Evolutionary conservation across 2,797 vertebrate species (phyloP), one percentile per base, ranked within the genome.

Genomic region (Ctenopoma multispine): DNA sequence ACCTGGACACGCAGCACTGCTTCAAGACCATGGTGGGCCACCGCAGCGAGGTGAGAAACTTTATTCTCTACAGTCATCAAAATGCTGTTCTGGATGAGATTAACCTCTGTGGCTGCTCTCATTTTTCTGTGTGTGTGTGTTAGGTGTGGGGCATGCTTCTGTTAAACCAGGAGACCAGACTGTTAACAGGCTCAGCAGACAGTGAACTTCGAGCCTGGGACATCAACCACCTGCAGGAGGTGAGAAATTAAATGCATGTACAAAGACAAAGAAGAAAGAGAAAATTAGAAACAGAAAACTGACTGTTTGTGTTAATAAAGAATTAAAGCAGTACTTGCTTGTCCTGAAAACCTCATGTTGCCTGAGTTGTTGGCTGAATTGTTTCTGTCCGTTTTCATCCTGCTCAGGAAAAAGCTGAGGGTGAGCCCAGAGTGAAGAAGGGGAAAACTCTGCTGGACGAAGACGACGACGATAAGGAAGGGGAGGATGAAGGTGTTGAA

Each of bases 1-100:
- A 99, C 75, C 89, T 99, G 83, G 97, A 97, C 78, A 98, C 96
- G 0, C 98, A 99, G 79, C 98, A 98, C 86, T 99, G 97, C 92
- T 99, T 99, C 89, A 97, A 96, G 93, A 99, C 98, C 21, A 92
- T 99, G 89, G 94, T 98, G 85, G 98, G 97, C 75, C 98, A 99
- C 80, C 96, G 96, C 74, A 95, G 95, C 18, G 97, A 99, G 97
- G 98, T 99, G 89, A 86, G 82, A 5, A 5, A 2, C 49, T 53
- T 44, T n/a, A 20, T 34, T 3, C 34, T 20, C 31, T n/a, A n/a
- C n/a, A n/a, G n/a, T n/a, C n/a, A n/a, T n/a, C n/a, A n/a, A n/a
- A n/a, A n/a, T n/a, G n/a, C 31, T 34, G 31, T 34, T 34, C 31
- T 34, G 20, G 10, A 10, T 9, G 31, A 34, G 31, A 34, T 10